These are phyloP conservation scores for Nycticorax nycticorax DNA, from an alignment of 2,113 vertebrate species.

Conservation along the genomic window DNA sequence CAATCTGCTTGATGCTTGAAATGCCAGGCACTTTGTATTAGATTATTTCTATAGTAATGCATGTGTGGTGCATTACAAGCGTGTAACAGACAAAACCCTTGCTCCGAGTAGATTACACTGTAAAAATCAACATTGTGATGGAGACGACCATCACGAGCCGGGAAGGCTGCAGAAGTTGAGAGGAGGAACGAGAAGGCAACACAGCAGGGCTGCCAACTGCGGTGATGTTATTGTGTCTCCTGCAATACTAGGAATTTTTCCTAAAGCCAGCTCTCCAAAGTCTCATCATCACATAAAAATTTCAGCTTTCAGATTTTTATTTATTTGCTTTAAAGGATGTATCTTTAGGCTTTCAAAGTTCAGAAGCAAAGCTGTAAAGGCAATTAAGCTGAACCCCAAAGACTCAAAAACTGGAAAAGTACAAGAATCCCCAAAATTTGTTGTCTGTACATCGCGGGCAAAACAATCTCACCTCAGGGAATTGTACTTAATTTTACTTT, in stretches of 20 bases:
- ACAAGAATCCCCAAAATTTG: background rate
- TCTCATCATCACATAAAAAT: background rate
- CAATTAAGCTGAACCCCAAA: background rate
- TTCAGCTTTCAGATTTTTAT: background rate
- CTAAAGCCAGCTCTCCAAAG: background rate
- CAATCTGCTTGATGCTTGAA: background rate
- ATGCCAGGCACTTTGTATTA: background rate
- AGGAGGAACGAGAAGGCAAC: background rate
- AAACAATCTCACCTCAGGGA: background rate
- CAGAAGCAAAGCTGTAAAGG: background rate
- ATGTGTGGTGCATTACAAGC: background rate
- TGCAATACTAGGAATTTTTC: background rate
- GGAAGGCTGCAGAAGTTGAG: background rate
- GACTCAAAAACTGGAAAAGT: background rate
- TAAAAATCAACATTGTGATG: background rate
- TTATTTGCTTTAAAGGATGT: background rate
- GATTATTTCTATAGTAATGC: background rate
- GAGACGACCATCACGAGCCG: background rate
- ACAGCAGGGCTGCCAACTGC: background rate
- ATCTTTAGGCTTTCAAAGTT: background rate
- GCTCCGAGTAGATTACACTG: background rate
- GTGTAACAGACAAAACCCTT: background rate
- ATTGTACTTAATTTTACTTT: background rate
- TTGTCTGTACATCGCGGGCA: fast-evolving
- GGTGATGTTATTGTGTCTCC: fast-evolving